These are phyloP conservation scores for Meteorus colon DNA, from an alignment of 2,888 invertebrate genomes.

Conservation along the genomic window DNA sequence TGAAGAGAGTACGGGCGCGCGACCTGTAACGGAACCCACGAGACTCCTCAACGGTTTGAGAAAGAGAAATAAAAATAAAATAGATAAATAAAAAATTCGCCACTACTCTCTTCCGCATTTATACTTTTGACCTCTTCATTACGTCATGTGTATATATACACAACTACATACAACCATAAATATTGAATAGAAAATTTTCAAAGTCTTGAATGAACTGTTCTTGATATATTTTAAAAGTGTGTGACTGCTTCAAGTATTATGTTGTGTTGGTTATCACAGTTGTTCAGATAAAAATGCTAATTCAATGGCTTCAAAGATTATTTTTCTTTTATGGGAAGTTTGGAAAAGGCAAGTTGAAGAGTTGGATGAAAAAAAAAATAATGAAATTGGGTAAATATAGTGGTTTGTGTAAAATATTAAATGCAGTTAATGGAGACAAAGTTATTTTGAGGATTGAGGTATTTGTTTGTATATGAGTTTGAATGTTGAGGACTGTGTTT, in stretches of 20 bases:
- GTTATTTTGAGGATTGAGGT: neutral
- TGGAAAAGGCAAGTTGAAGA: neutral
- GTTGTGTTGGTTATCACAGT: neutral
- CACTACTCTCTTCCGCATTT: conserved; percentile 29
- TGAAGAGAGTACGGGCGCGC: conserved; percentile 20
- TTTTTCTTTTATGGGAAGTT: too few relatives aligned
- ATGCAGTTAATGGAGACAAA: neutral
- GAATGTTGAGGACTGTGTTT: neutral
- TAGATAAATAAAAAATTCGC: conserved; percentile 24
- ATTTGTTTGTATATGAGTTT: neutral
- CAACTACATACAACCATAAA: neutral
- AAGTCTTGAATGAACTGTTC: neutral
- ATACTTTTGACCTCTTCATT: conserved; percentile 26
- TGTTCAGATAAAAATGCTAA: conserved; percentile 16
- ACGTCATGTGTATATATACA: conserved; percentile 23
- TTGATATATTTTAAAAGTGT: neutral
- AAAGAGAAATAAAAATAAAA: conserved; percentile 3
- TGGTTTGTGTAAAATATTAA: conserved; percentile 1
- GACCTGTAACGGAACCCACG: conserved; percentile 40
- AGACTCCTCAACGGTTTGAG: conserved; percentile 27
- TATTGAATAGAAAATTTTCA: neutral
- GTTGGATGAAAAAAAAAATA: neutral
- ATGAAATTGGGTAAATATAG: neutral
- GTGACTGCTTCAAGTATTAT: neutral
- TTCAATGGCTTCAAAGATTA: neutral